These are phyloP conservation scores for Tubiluchus corallicola DNA, from an alignment of 2,888 invertebrate genomes.

Conservation along the genomic window DNA sequence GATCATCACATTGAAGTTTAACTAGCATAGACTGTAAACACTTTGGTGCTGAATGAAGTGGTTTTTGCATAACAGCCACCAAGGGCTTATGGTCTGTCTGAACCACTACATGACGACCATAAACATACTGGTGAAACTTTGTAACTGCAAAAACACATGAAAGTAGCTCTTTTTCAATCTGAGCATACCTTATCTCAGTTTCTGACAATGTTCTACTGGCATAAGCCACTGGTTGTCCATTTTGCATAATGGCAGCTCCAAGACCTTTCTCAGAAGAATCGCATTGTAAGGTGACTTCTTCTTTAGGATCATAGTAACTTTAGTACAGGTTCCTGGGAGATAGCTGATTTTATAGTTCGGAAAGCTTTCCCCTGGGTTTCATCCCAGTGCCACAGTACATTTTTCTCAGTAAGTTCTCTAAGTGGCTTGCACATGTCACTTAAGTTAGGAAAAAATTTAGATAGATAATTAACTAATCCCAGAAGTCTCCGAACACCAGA, in stretches of 20 bases:
- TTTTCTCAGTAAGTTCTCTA: neutral
- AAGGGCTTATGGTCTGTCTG: too few relatives aligned
- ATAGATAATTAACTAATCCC: neutral
- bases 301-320: neutral
- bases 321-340: neutral
- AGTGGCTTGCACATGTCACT: neutral
- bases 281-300: neutral
- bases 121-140: too few relatives aligned
- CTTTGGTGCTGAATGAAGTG: too few relatives aligned
- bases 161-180: too few relatives aligned
- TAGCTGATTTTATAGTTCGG: neutral
- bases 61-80: too few relatives aligned
- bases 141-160: too few relatives aligned
- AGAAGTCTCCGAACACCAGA: slow-evolving; percentile 10
- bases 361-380: slow-evolving; percentile 4
- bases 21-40: too few relatives aligned
- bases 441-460: slow-evolving; percentile 2
- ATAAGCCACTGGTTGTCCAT: neutral
- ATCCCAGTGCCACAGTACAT: slow-evolving; percentile 6
- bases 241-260: neutral
- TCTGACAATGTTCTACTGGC: too few relatives aligned
- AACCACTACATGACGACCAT: too few relatives aligned
- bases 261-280: neutral
- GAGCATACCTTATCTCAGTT: too few relatives aligned
- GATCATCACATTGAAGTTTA: too few relatives aligned